Evolutionary conservation across 2,797 vertebrate genomes (phyloP).

Genomic region (Buceros bicornis): DNA sequence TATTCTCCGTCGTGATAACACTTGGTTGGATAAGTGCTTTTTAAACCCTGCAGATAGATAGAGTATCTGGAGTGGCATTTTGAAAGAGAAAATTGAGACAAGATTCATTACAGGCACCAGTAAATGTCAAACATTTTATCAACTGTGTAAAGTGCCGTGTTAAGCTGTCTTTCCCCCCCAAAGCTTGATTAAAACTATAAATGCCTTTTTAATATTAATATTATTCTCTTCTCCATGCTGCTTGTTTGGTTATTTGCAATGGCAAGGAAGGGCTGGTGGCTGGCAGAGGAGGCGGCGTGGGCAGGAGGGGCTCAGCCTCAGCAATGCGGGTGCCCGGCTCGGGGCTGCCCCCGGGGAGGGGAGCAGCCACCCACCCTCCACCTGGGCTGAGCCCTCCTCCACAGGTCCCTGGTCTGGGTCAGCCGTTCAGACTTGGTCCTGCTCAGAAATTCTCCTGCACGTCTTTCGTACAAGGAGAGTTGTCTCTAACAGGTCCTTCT

Average conservation of each 20-base stretch:
- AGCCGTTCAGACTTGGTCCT: background rate
- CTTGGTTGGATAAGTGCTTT: conserved; percentile 68
- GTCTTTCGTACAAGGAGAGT: rapidly evolving
- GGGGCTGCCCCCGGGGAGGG: background rate
- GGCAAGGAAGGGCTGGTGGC: background rate
- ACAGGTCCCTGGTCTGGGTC: rapidly evolving
- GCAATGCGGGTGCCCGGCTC: rapidly evolving
- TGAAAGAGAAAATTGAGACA: conserved; percentile 67
- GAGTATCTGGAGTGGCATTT: conserved; percentile 78
- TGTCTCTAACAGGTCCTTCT: background rate
- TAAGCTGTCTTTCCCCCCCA: conserved; percentile 64
- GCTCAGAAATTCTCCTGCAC: background rate
- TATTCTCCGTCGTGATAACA: conserved; percentile 38
- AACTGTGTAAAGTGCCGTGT: conserved; percentile 59
- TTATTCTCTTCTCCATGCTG: background rate
- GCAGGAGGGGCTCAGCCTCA: background rate
- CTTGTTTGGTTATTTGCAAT: conserved; percentile 2
- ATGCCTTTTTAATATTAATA: conserved; percentile 70
- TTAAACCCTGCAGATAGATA: conserved; percentile 59
- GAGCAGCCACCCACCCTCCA: too few relatives aligned
- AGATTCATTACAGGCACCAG: conserved; percentile 65
- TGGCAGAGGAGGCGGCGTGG: background rate
- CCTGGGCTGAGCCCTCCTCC: background rate
- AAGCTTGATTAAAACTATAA: conserved; percentile 77
- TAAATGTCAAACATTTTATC: conserved; percentile 81